Evolutionary conservation across 2,113 vertebrate genomes (phyloP), one percentile per base, ranked within the genome.

Genomic region (Petromus typicus): DNA sequence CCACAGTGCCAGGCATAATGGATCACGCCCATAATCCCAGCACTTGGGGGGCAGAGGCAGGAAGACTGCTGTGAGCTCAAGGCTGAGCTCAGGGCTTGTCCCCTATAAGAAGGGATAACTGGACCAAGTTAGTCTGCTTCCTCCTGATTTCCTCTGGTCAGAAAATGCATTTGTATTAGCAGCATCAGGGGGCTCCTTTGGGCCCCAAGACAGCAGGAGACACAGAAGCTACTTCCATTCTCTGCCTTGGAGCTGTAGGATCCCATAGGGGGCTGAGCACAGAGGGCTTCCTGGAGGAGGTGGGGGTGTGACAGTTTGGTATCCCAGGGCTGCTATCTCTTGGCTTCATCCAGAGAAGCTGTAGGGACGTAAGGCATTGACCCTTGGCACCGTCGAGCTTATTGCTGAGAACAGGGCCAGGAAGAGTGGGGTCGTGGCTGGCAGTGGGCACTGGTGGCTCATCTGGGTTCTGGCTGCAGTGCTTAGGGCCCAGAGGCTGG

Each of bases 271-370:
- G 54, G 37, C 45, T 51, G 54, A 86, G 66, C 69, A 63, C 4
- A 5, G 89, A 79, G 59, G 85, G n/a, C 66, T 54, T 69, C 90
- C 82, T 90, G 63, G 73, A 90, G 54, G 59, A 90, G 37, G 76
- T 32, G 11, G 34, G 30, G 8, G 75, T 69, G 34, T 78, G 30
- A 40, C 13, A 27, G 3, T 34, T 20, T 45, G n/a, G 56, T 67
- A 54, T 48, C 30, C 10, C 9, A 64, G 86, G 8, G 23, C 27
- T 79, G 48, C 22, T 87, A 13, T 67, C 63, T 90, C 54, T 57
- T 85, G 64, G 8, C n/a, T 30, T 93, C 25, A 22, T 45, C 23
- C 32, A 34, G 43, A 75, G 43, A 86, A 40, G 23, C 30, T 5
- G 0, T 25, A 3, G 66, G 27, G 37, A 23, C 51, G 32, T n/a